These are phyloP conservation scores for Drepana falcataria DNA, from an alignment of 2,888 invertebrate genomes.

Conservation along the genomic window DNA sequence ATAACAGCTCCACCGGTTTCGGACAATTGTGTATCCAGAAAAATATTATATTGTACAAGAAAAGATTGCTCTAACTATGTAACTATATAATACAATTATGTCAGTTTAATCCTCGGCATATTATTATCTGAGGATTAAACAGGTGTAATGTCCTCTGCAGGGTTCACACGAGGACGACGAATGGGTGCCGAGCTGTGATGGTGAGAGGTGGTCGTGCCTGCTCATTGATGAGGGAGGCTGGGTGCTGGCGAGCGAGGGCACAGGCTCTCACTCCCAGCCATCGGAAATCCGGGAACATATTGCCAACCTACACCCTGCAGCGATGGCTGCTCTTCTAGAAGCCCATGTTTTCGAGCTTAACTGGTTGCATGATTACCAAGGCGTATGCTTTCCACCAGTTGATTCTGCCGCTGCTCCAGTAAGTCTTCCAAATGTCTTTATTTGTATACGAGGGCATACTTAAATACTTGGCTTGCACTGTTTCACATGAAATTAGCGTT, in stretches of 20 bases:
- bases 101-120: too few species aligned
- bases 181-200: constrained; percentile 53
- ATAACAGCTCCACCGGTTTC: too few species aligned
- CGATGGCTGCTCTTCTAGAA: constrained; percentile 54
- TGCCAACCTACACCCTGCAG: constrained; percentile 46
- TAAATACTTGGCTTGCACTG: too few species aligned
- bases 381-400: constrained; percentile 53
- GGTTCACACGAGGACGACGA: constrained; percentile 46
- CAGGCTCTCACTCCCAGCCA: constrained; percentile 16
- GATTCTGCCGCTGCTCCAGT: constrained; percentile 38
- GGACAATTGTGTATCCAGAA: too few species aligned
- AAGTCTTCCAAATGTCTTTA: constrained; percentile 12
- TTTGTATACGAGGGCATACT: too few species aligned
- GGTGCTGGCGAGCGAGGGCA: constrained; percentile 50
- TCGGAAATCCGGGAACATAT: constrained; percentile 47
- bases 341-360: constrained; percentile 52
- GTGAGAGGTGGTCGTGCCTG: constrained; percentile 55
- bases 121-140: too few species aligned
- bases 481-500: too few species aligned
- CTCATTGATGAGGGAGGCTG: constrained; percentile 67
- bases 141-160: constrained; percentile 16
- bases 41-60: too few species aligned
- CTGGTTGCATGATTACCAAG: constrained; percentile 69
- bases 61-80: too few species aligned
- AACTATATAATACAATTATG: too few species aligned